These are phyloP conservation scores for Euphonia xanthogaster DNA, from an alignment of 2,797 vertebrate genomes.

Conservation along the genomic window DNA sequence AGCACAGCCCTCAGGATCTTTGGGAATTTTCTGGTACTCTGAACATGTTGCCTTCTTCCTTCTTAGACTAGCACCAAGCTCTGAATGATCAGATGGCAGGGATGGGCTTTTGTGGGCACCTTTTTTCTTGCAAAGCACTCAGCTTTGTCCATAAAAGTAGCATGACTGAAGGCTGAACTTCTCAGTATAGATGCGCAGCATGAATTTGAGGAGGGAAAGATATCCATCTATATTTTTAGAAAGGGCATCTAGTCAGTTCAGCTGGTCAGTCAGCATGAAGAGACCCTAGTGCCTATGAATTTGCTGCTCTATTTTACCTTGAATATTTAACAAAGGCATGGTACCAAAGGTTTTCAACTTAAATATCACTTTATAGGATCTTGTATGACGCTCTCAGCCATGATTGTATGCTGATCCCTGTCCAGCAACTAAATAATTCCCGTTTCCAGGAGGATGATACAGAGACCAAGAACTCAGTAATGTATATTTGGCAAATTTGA, in stretches of 20 bases:
- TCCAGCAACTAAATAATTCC: not conserved
- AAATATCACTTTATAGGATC: not conserved
- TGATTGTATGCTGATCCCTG: not conserved
- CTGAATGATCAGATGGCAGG: not conserved
- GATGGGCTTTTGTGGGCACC: not conserved
- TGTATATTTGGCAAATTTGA: not conserved
- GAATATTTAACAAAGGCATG: not conserved
- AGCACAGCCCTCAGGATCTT: not conserved
- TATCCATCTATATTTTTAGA: not conserved
- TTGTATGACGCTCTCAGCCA: not conserved
- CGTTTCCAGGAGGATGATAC: not conserved
- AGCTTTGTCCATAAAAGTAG: not conserved
- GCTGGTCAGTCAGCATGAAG: not conserved
- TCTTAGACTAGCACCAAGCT: not conserved
- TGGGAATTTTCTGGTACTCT: not conserved
- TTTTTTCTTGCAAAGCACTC: not conserved
- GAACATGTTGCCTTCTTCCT: not conserved
- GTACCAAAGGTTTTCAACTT: not conserved
- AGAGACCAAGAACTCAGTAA: not conserved
- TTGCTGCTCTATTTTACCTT: not conserved
- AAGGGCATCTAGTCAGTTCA: not conserved
- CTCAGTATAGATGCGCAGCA: not conserved
- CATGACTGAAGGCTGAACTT: not conserved
- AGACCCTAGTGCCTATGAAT: not conserved
- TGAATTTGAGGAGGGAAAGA: fast-evolving